phyloP scores from a whole-genome alignment of 2,888 invertebrate genomes.

The Drosophila anceps region DNA sequence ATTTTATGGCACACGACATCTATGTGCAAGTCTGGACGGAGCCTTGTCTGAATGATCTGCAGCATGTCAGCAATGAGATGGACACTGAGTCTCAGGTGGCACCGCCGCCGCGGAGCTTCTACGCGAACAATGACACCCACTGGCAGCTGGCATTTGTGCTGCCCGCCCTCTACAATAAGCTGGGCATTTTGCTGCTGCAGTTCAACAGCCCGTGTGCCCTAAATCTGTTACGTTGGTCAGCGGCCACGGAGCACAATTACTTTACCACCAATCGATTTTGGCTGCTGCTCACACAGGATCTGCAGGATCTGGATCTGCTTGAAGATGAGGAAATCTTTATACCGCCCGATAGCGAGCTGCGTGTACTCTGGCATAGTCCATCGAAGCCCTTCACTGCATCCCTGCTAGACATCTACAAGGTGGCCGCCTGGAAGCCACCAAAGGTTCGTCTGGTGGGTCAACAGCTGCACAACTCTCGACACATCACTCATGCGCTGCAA shows the following conservation, averaged over 20 bases:
- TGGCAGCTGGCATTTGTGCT: conserved; percentile 68
- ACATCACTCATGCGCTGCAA: conserved; percentile 62
- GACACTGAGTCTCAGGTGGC: neutral
- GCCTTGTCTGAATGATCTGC: conserved; percentile 60
- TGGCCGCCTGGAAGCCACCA: conserved; percentile 70
- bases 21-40: conserved; percentile 74
- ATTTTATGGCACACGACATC: conserved; percentile 63
- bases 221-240: conserved; percentile 76
- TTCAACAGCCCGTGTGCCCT: conserved; percentile 73
- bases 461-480: conserved; percentile 40
- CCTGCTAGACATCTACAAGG: conserved; percentile 82
- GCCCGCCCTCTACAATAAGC: conserved; percentile 67
- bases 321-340: conserved; percentile 76
- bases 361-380: conserved; percentile 57
- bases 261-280: conserved; percentile 83
- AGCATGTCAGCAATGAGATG: conserved; percentile 36
- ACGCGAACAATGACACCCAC: conserved; percentile 52
- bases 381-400: conserved; percentile 40
- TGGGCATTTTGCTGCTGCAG: conserved; percentile 78
- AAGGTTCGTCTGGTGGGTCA: conserved; percentile 58
- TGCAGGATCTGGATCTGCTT: conserved; percentile 53
- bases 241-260: conserved; percentile 78
- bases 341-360: conserved; percentile 82
- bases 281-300: conserved; percentile 70
- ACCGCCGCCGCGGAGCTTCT: conserved; percentile 72